Evolutionary conservation across 2,113 vertebrate species (phyloP), one percentile per base, ranked within the genome.

Genomic region (Myrmecobius fasciatus): DNA sequence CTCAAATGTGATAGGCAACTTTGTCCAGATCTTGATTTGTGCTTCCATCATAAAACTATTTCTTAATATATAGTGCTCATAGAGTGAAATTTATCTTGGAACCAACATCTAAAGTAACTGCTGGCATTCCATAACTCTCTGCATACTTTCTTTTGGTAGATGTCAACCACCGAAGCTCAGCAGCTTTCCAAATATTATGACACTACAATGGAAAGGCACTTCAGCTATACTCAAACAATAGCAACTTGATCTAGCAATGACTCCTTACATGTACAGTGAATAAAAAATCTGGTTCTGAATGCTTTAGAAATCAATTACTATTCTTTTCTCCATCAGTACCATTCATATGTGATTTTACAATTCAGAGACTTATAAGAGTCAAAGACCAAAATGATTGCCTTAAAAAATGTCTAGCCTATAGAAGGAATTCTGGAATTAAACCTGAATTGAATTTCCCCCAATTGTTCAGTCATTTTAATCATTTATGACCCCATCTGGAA

Each of bases 121-220:
- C 60, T n/a, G 3, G 36, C 31, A 75, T 36, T n/a, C 60, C 36
- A n/a, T 75, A 75, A 75, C 12, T 75, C 60, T 75, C 60, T n/a
- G 36, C n/a, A 75, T 36, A 75, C 31, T 75, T 75, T 75, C 4
- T 36, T 75, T 75, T 75, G 36, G 60, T 75, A 36, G 31, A n/a
- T 75, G 60, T 75, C 31, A 75, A 75, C 60, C 36, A 75, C 60
- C 6, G 31, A 75, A n/a, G 60, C 60, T 75, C 36, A 75, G 60
- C 60, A n/a, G 60, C 60, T 75, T 75, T 75, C 60, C 60, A 75
- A 75, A 75, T 75, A 75, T 75, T 75, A 75, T 75, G 60, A 75
- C 31, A 75, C 60, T 75, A 75, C 60, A 75, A 75, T 75, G 60
- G 60, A 75, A 75, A 75, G 36, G 60, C 36, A 20, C 60, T 75